Evolutionary conservation across 2,113 vertebrate species (phyloP).

Genomic region (Emydocephalus ijimae): DNA sequence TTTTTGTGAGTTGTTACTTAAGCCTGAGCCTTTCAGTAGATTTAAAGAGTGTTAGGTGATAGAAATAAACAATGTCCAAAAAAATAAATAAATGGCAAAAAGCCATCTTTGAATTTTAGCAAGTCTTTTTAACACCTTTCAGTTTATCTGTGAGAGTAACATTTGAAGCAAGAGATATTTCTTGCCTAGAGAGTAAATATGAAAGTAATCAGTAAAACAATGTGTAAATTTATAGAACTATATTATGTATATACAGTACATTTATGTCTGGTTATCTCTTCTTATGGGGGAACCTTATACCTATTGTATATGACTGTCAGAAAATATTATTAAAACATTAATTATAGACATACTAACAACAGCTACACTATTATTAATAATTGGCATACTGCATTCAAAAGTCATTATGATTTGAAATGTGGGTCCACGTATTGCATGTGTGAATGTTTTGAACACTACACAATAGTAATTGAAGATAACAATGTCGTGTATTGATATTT

Average conservation of each 20-base stretch:
- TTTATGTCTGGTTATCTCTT: neutral
- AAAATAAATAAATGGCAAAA: neutral
- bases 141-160: neutral
- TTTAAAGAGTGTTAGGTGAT: neutral
- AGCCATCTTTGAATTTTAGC: neutral
- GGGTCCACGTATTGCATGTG: neutral
- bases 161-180: neutral
- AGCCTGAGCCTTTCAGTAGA: neutral
- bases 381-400: neutral
- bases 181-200: neutral
- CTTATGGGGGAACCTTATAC: neutral
- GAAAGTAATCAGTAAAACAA: neutral
- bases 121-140: neutral
- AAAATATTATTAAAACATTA: neutral
- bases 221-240: neutral
- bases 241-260: neutral
- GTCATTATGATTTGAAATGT: neutral
- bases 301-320: neutral
- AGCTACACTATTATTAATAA: neutral
- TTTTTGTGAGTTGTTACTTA: neutral
- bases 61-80: neutral
- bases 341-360: neutral
- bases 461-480: neutral
- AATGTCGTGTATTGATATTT: neutral
- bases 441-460: neutral